Evolutionary conservation across 2,888 invertebrate genomes (phyloP).

Genomic region (Drosophila mulleri): DNA sequence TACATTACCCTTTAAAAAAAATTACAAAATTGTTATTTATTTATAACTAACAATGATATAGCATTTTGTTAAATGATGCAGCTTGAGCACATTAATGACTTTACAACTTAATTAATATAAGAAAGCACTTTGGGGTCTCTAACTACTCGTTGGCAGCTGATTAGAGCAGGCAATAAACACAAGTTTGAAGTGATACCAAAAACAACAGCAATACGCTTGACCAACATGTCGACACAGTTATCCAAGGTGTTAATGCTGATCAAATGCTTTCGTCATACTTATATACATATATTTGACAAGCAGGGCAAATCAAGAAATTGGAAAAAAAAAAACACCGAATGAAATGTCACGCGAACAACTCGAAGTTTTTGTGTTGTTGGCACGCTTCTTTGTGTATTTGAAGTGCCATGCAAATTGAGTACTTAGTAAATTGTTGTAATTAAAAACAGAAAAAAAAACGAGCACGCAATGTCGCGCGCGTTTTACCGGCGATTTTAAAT

Average conservation of each 20-base stretch:
- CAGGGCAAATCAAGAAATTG: slow-evolving; percentile 38
- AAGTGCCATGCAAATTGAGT: slow-evolving; percentile 67
- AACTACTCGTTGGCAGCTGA: slow-evolving; percentile 3
- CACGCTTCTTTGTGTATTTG: slow-evolving; percentile 22
- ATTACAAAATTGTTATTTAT: not conserved
- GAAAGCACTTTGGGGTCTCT: slow-evolving; percentile 11
- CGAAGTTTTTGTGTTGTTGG: slow-evolving; percentile 43
- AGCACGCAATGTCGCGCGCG: slow-evolving; percentile 40
- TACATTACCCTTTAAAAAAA: not conserved
- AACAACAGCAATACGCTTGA: slow-evolving; percentile 34
- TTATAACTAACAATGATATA: slow-evolving; percentile 7
- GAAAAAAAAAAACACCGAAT: slow-evolving; percentile 14
- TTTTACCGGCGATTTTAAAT: slow-evolving; percentile 3
- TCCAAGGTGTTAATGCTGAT: slow-evolving; percentile 64
- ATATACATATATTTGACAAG: slow-evolving; percentile 18
- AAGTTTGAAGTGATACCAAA: not conserved
- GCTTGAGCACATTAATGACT: slow-evolving; percentile 10
- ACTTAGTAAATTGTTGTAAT: slow-evolving; percentile 72
- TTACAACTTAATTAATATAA: slow-evolving; percentile 23
- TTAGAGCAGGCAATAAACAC: slow-evolving; percentile 9
- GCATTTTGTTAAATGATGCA: slow-evolving; percentile 2
- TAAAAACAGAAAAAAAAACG: slow-evolving; percentile 29
- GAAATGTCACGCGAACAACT: slow-evolving; percentile 52
- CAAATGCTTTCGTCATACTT: slow-evolving; percentile 25
- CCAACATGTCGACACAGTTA: slow-evolving; percentile 40